Evolutionary conservation across 2,797 vertebrate genomes (phyloP).

Genomic region (Danio albolineatus): DNA sequence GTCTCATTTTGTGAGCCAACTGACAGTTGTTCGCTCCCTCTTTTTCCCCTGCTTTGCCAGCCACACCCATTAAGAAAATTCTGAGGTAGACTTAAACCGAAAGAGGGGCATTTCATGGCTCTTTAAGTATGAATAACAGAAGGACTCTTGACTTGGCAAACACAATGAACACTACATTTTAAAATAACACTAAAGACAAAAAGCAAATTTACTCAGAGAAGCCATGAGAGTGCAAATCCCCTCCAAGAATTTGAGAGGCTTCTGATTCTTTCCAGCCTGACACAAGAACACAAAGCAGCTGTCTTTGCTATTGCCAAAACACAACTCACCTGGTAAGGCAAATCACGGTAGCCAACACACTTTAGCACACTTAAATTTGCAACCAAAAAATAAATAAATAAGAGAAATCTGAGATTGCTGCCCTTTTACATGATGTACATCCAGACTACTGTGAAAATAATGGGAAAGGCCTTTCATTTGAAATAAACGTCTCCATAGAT

Average conservation of each 20-base stretch:
- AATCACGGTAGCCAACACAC: conserved; percentile 41
- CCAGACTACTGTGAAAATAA: background rate
- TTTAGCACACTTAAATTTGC: background rate
- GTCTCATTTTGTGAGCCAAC: no score
- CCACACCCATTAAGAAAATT: no score
- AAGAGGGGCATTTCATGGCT: no score
- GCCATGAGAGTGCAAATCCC: background rate
- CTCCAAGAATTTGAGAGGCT: background rate
- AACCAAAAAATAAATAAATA: conserved; percentile 2
- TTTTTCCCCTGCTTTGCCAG: no score
- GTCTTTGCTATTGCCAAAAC: conserved; percentile 15
- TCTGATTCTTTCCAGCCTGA: background rate
- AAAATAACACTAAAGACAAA: background rate
- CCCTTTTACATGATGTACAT: background rate
- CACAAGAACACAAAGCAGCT: conserved; percentile 14
- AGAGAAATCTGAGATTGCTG: conserved; percentile 1
- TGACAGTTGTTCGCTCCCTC: no score
- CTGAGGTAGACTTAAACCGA: no score
- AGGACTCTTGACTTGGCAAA: background rate
- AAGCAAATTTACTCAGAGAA: background rate
- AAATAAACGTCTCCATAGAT: conserved; percentile 15
- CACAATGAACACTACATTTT: background rate
- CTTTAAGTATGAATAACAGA: background rate
- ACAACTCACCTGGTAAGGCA: conserved; percentile 39
- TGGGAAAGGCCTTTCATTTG: conserved; percentile 7